Base-by-base conservation (phyloP, 2,888 invertebrate genomes). In the Drosophila cracens region DNA sequence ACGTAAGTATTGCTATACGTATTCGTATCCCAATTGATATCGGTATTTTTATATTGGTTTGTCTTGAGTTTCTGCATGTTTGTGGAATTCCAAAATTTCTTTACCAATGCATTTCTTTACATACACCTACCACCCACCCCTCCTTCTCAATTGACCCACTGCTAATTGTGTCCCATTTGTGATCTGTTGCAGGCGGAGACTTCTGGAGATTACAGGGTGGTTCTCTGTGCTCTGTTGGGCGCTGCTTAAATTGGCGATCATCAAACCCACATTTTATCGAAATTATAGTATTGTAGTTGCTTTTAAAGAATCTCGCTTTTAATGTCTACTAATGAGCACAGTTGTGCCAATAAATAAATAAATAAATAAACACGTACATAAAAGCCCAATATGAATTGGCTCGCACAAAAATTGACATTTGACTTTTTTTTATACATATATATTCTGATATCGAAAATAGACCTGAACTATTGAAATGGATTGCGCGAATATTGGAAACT, bases 151-250 rank as follows among this genome's bases (percentile, higher is more conserved):
- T 18, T 7, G 34, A 21, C 7, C 16, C 11, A 18, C 25, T 29
- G 11, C 21, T 62, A 59, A 56, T 36, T 4, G 4, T 25, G 3
- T 10, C 5, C 43, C n/a, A 57, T 67, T 64, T 65, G n/a, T 21
- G 61, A 58, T 70, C 49, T 63, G n/a, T 80, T 78, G 33, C 78
- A 78, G 94, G 92, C 92, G 70, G 95, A 95, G 87, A 94, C 94
- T 25, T 94, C 94, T 43, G 95, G 95, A 5, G 94, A 95, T 83
- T 95, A 94, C 89, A 94, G 94, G 79, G 93, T 92, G 53, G 94
- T 94, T 8, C 90, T 95, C 36, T 89, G 94, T 34, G 94, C 94
- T 31, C 83, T 94, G 11, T 90, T 94, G 63, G 86, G 91, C 43
- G 86, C 81, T 40, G 89, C 89, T 40, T 91, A 91, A 80, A 21